Conservation (phyloP, 2,797 vertebrate species). For the Sebastes trivittatus region DNA sequence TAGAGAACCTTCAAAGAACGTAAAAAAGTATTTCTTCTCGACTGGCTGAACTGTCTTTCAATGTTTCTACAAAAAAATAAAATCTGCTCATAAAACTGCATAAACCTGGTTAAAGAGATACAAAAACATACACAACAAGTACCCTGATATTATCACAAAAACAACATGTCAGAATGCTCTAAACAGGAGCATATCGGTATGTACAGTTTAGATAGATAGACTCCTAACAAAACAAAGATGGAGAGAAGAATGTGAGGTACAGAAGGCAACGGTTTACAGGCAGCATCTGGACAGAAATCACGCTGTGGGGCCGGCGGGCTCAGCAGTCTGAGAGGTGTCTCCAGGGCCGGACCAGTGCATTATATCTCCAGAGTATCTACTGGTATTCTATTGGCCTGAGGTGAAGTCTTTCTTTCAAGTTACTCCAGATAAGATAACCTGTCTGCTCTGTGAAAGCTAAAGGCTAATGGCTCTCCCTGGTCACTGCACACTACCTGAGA, state of each 20-base stretch:
- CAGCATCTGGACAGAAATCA: constrained; percentile 55
- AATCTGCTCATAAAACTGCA: background rate
- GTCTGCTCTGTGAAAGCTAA: constrained; percentile 44
- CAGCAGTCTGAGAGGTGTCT: constrained; percentile 52
- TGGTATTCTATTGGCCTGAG: constrained; percentile 54
- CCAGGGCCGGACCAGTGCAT: constrained; percentile 29
- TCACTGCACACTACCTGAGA: constrained; percentile 42
- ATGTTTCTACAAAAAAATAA: background rate
- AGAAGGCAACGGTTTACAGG: constrained; percentile 29
- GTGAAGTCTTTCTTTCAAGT: constrained; percentile 51
- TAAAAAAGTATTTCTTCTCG: background rate
- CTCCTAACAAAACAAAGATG: background rate
- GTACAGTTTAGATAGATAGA: constrained; percentile 39
- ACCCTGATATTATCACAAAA: constrained; percentile 72
- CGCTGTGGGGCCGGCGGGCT: constrained; percentile 18
- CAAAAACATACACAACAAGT: constrained; percentile 49
- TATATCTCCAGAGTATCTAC: constrained; percentile 28
- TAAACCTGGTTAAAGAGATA: constrained; percentile 22
- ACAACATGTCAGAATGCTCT: constrained; percentile 21
- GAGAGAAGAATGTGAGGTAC: constrained; percentile 44
- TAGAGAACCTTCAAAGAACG: background rate
- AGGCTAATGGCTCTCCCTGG: constrained; percentile 53
- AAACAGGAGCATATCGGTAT: background rate
- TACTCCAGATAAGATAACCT: constrained; percentile 52
- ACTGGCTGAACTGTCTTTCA: background rate